Evolutionary conservation across 2,888 invertebrate genomes (phyloP).

Genomic region (Nezara viridula): DNA sequence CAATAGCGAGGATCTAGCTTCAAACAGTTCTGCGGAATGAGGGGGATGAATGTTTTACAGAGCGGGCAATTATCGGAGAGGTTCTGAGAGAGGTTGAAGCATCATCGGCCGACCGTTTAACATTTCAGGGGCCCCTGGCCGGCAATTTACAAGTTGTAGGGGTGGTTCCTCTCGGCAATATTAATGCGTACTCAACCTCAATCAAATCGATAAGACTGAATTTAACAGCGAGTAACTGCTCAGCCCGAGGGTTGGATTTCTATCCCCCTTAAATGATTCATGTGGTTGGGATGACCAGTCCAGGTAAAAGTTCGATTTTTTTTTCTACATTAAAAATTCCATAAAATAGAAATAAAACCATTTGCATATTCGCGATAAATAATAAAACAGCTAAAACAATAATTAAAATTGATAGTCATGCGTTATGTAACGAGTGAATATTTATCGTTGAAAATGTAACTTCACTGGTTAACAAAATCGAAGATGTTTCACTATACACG

Average conservation of each 20-base stretch:
- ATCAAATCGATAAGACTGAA: conserved; percentile 50
- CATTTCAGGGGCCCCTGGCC: neutral
- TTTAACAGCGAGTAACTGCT: conserved; percentile 40
- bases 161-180: conserved; percentile 49
- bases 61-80: neutral
- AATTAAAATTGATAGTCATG: neutral
- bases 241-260: neutral
- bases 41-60: neutral
- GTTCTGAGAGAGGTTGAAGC: neutral
- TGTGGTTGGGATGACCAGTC: neutral
- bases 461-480: neutral
- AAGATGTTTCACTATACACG: too few relatives aligned
- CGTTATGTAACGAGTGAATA: neutral
- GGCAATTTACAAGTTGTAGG: conserved; percentile 56
- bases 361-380: neutral
- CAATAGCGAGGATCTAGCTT: neutral
- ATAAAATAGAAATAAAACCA: neutral
- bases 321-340: neutral
- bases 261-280: neutral
- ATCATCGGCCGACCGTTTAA: conserved; percentile 19
- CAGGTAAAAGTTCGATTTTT: neutral
- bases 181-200: conserved; percentile 49
- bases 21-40: neutral
- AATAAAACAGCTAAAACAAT: neutral
- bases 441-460: neutral